Evolutionary conservation across 2,797 vertebrate species (phyloP).

Genomic region (Rhinogobio ventralis): DNA sequence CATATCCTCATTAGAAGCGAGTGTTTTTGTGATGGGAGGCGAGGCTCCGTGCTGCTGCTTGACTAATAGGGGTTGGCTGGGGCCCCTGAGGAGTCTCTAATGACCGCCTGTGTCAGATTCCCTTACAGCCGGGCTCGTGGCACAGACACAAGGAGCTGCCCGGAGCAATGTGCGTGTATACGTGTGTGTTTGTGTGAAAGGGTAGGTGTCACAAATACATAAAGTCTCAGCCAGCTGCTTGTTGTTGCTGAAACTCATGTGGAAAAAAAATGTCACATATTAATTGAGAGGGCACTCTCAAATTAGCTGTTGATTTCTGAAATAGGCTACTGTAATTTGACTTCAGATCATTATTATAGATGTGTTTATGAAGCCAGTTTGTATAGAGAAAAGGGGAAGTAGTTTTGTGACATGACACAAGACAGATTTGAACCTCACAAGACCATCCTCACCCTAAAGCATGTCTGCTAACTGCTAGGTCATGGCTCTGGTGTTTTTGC

Average conservation of each 20-base stretch:
- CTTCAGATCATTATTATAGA: neutral
- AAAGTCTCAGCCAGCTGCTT: constrained; percentile 18
- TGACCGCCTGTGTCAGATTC: constrained; percentile 61
- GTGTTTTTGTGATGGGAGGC: constrained; percentile 65
- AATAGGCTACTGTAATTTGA: neutral
- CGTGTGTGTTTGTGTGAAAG: constrained; percentile 28
- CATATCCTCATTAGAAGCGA: constrained; percentile 71
- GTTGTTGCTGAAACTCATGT: neutral
- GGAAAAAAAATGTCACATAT: neutral
- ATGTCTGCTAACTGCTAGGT: neutral
- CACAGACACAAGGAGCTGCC: constrained; percentile 55
- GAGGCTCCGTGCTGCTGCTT: constrained; percentile 61
- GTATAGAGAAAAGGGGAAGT: neutral
- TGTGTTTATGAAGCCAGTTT: neutral
- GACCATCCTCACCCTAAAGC: neutral
- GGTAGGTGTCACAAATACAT: constrained; percentile 34
- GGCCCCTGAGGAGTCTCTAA: constrained; percentile 68
- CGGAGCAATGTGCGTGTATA: constrained; percentile 48
- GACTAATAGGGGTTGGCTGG: constrained; percentile 66
- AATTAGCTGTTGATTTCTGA: neutral
- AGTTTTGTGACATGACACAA: neutral
- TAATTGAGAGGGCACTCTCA: neutral
- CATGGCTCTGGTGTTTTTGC: neutral
- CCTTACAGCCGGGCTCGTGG: constrained; percentile 56
- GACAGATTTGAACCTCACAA: neutral